A percentile compares a stretch with the other conserved stretches of the same genome.
Conservation (phyloP, 2,113 vertebrate species). For the Abramis brama region DNA sequence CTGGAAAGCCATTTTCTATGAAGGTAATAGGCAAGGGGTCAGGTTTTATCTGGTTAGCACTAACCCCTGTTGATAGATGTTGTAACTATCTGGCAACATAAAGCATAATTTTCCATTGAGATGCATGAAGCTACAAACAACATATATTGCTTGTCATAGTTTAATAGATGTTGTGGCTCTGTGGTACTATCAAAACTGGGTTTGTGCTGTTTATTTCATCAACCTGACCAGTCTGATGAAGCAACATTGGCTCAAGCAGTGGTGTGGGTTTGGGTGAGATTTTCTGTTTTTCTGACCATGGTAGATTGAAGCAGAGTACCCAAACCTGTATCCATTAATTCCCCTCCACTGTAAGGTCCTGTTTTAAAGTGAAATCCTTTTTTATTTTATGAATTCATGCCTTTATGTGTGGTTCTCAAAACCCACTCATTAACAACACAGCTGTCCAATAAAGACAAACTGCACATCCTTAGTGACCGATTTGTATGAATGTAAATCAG, state of each 20-base stretch:
- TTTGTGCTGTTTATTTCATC: neutral
- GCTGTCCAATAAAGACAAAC: constrained; percentile 21
- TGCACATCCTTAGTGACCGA: constrained; percentile 5
- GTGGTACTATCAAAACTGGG: neutral
- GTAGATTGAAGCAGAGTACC: neutral
- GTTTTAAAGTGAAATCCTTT: neutral
- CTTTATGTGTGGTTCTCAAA: constrained; percentile 36
- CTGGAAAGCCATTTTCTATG: neutral
- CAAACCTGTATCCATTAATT: neutral
- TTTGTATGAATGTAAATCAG: constrained; percentile 17
- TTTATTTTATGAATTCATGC: neutral
- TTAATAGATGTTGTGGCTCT: neutral
- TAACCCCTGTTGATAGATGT: neutral
- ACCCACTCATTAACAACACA: constrained; percentile 21
- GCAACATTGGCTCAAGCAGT: neutral
- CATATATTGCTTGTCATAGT: neutral
- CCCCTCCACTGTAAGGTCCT: neutral
- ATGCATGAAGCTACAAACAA: neutral
- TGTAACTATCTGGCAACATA: constrained; percentile 16
- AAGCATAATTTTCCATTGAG: neutral
- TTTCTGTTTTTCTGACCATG: neutral
- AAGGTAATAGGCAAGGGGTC: constrained; percentile 18
- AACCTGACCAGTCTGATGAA: neutral
- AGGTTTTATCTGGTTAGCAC: constrained; percentile 16
- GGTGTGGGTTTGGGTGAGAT: neutral